Base-by-base conservation (phyloP, 2,113 vertebrate species). In the Petrocephalus zakoni region DNA sequence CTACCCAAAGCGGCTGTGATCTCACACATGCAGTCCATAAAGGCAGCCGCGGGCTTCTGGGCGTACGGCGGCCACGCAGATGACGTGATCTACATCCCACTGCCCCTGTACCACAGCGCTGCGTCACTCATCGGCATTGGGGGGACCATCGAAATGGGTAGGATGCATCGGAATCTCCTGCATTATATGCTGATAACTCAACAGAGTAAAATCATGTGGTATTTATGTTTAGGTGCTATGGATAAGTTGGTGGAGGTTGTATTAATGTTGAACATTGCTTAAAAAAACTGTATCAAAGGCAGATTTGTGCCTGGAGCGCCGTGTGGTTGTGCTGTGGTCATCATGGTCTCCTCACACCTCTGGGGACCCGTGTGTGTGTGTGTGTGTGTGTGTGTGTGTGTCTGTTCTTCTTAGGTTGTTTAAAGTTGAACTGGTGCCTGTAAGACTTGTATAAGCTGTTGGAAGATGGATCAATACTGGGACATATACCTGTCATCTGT, bases 1-100 rank as follows among this genome's bases (percentile, higher is more conserved):
- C 95, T 99, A 56, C 98, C 98, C 3, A 99, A 99, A 91, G 97
- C 98, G 2, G 98, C 97, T 58, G 95, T 99, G 58, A 97, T 99
- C 92, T 96, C 94, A 55, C 96, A 99, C 81, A 89, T 97, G 15
- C 97, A 97, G 90, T 89, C 95, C 56, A 88, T 98, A 88, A 97
- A 96, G 92, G 96, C 94, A 10, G 95, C 97, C 61, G 93, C 90
- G 87, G 97, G 96, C 2, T 92, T 99, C 6, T 97, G 96, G 96
- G 95, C 93, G 0, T 97, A 97, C 15, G 97, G 97, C 2, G 97
- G 92, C 8, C 96, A 92, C 21, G 19, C 94, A 49, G 90, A 96
- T 84, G 98, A 99, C 9, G 92, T 98, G 0, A 75, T 99, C 52
- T 99, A 99, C 93, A 94, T 96, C 89, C 94, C 97, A 21, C 95